A percentile compares a stretch with the other conserved stretches of the same genome.
phyloP scores from a whole-genome alignment of 2,797 vertebrate genomes.

The Loriculus beryllinus region DNA sequence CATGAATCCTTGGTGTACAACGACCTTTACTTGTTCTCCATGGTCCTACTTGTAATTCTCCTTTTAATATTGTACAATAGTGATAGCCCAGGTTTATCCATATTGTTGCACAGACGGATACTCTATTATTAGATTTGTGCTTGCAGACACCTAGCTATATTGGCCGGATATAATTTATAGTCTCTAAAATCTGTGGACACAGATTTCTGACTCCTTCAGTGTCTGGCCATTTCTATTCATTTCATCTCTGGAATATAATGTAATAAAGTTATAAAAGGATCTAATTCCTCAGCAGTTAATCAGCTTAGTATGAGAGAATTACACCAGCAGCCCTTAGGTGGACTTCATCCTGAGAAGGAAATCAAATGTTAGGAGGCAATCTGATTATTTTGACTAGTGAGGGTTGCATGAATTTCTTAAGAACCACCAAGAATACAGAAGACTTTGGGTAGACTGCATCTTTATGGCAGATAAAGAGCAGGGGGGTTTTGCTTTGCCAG shows the following conservation, averaged over 20 bases:
- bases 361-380: conserved; percentile 61
- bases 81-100: conserved; percentile 23
- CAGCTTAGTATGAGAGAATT: conserved; percentile 72
- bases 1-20: background rate
- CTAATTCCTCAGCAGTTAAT: conserved; percentile 70
- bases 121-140: conserved; percentile 46
- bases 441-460: background rate
- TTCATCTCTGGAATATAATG: conserved; percentile 69
- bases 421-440: background rate
- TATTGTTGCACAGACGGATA: background rate
- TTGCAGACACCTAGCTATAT: conserved; percentile 28
- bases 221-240: conserved; percentile 64
- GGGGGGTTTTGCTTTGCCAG: background rate
- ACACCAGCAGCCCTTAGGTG: conserved; percentile 70
- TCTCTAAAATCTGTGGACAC: background rate
- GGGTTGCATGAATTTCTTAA: conserved; percentile 31
- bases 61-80: background rate
- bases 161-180: conserved; percentile 34
- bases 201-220: conserved; percentile 30
- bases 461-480: background rate
- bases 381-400: conserved; percentile 64
- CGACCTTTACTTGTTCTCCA: background rate
- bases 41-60: background rate
- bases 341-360: conserved; percentile 45
- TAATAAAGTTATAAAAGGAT: conserved; percentile 72